A percentile compares a stretch with the other conserved stretches of the same genome.
phyloP scores from a whole-genome alignment of 2,888 invertebrate genomes.

The Cecidostiba fungosa region DNA sequence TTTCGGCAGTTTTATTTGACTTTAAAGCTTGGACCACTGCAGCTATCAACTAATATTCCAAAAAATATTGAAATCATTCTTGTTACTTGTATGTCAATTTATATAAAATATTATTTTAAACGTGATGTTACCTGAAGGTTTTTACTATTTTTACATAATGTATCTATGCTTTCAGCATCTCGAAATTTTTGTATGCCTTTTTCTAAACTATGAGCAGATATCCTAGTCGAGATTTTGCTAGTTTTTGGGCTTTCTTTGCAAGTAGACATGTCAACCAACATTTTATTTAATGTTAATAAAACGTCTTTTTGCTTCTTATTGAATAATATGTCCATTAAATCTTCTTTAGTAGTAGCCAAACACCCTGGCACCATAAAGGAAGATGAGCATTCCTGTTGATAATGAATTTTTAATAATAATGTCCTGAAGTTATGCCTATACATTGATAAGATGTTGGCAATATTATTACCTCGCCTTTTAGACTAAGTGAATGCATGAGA shows the following conservation, averaged over 20 bases:
- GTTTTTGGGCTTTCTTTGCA: conserved; percentile 72
- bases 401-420: neutral
- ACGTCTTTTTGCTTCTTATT: conserved; percentile 75
- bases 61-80: neutral
- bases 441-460: neutral
- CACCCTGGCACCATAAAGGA: conserved; percentile 75
- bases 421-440: neutral
- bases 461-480: conserved; percentile 69
- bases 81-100: neutral
- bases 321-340: conserved; percentile 72
- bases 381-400: conserved; percentile 69
- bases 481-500: conserved; percentile 84
- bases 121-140: conserved; percentile 72
- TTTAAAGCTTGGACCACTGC: conserved; percentile 84
- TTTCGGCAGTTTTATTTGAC: conserved; percentile 81
- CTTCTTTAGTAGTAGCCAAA: conserved; percentile 73
- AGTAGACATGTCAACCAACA: conserved; percentile 72
- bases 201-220: conserved; percentile 78
- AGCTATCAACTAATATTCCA: conserved; percentile 77
- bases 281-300: conserved; percentile 72
- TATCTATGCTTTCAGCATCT: conserved; percentile 69
- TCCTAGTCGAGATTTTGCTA: conserved; percentile 72
- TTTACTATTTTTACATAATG: conserved; percentile 71
- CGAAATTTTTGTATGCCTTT: conserved; percentile 75
- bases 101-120: conserved; percentile 10